Percentiles rank a stretch among this genome's conserved stretches.
phyloP scores from a whole-genome alignment of 2,797 vertebrate species.

The Semotilus atromaculatus region DNA sequence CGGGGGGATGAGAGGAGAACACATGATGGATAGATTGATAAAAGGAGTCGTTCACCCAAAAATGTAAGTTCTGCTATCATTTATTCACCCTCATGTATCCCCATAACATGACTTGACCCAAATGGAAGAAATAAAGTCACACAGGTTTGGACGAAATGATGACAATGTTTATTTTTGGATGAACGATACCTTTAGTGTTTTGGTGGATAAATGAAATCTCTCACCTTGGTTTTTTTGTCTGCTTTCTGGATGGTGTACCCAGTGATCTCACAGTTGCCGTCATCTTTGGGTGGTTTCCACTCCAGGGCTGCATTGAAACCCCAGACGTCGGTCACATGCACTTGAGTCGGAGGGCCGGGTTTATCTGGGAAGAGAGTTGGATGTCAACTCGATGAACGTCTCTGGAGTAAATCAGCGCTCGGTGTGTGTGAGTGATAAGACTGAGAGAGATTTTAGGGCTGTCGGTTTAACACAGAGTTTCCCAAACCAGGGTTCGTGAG shows the following conservation, averaged over 20 bases:
- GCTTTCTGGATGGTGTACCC: conserved; percentile 92
- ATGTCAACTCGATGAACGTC: background rate
- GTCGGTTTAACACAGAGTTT: background rate
- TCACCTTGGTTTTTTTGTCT: conserved; percentile 91
- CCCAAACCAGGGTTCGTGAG: background rate
- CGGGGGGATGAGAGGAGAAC: conserved; percentile 1
- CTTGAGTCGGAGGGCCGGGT: conserved; percentile 79
- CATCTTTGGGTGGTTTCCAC: conserved; percentile 85
- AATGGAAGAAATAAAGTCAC: background rate
- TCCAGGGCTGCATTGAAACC: conserved; percentile 89
- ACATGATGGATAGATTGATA: background rate
- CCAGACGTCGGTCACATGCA: conserved; percentile 88
- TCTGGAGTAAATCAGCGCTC: background rate
- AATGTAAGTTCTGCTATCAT: background rate
- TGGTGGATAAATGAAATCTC: background rate
- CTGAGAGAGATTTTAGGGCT: background rate
- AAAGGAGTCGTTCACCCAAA: background rate
- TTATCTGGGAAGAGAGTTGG: conserved; percentile 76
- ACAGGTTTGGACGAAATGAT: background rate
- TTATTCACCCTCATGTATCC: background rate
- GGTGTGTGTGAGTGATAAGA: background rate
- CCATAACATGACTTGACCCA: background rate
- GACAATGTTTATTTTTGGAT: background rate
- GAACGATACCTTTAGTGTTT: too few relatives aligned
- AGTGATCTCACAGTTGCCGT: conserved; percentile 87